Evolutionary conservation across 2,113 vertebrate genomes (phyloP), one percentile per base, ranked within the genome.

Genomic region (Chaenocephalus aceratus): DNA sequence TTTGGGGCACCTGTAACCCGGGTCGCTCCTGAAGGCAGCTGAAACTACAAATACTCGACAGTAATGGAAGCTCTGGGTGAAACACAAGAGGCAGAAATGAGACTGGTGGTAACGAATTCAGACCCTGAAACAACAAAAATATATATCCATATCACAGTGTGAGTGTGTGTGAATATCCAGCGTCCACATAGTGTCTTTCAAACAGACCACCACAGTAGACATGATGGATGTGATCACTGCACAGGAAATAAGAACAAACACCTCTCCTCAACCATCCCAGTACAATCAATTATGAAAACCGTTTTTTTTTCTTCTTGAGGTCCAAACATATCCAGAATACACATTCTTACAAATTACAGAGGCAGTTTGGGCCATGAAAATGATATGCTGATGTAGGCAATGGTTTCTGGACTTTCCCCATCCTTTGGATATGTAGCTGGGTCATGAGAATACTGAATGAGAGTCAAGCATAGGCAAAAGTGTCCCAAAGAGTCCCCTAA

Each of bases 81-180:
- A 79, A 72, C 21, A 72, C 56, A 63, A 75, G 30, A 52, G 57
- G 68, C 44, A 15, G 64, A 4, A 62, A 79, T 45, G 74, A 68
- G 70, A 89, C 58, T 60, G 48, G 77, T 76, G 85, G 83, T 71
- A 89, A 91, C 52, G 80, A 61, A 77, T 77, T 76, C 45, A 72
- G 45, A 83, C 64, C 66, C 80, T 75, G 72, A 83, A 89, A 86
- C 72, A 84, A 87, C 66, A 83, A 76, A 88, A 85, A 80, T 23
- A 86, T 82, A 84, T 74, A 81, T 84, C 82, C 86, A 82, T 88
- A 82, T 90, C 91, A 92, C 91, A 92, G 88, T 79, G 90, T 80
- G 85, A 78, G 81, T 82, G 91, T 82, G 86, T 80, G 81, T 82
- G 77, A 82, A 72, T 58, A 77, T 89, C 90, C 88, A 88, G 82